Percentiles rank a stretch among this genome's conserved stretches.
Conservation (phyloP, 2,113 vertebrate species). For the Laterallus jamaicensis region DNA sequence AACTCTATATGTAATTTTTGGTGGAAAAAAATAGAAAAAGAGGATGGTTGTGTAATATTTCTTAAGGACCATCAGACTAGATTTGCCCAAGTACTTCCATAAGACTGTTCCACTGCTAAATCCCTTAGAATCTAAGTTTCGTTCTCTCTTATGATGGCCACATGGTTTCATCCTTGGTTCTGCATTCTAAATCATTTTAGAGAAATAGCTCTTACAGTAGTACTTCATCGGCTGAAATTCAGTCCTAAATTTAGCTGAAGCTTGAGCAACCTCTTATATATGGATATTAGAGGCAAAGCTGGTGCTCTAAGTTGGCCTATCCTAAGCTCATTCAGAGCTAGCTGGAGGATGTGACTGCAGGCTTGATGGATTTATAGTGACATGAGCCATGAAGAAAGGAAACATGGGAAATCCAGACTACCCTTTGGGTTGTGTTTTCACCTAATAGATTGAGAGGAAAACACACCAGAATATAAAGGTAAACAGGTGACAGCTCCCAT, state of each 20-base stretch:
- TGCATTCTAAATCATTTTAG: not conserved
- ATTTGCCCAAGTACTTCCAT: not conserved
- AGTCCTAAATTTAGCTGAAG: not conserved
- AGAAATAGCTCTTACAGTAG: not conserved
- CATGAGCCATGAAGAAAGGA: not conserved
- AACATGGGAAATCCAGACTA: not conserved
- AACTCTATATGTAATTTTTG: not conserved
- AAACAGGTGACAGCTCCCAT: not conserved
- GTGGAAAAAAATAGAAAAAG: not conserved
- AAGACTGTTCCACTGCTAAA: not conserved
- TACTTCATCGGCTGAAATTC: not conserved
- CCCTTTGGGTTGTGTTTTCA: not conserved
- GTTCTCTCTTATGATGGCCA: not conserved
- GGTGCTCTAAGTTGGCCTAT: not conserved
- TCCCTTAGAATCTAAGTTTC: not conserved
- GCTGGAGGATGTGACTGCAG: not conserved
- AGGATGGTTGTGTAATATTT: not conserved
- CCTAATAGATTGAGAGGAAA: not conserved
- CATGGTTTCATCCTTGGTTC: not conserved
- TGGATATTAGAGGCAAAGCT: not conserved
- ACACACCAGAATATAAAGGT: not conserved
- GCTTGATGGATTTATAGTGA: not conserved
- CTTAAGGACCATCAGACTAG: not conserved
- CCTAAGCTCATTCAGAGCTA: not conserved
- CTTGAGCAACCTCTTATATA: not conserved